These are phyloP conservation scores for Forbesichthys agassizii DNA, from an alignment of 2,113 vertebrate species.

Conservation along the genomic window DNA sequence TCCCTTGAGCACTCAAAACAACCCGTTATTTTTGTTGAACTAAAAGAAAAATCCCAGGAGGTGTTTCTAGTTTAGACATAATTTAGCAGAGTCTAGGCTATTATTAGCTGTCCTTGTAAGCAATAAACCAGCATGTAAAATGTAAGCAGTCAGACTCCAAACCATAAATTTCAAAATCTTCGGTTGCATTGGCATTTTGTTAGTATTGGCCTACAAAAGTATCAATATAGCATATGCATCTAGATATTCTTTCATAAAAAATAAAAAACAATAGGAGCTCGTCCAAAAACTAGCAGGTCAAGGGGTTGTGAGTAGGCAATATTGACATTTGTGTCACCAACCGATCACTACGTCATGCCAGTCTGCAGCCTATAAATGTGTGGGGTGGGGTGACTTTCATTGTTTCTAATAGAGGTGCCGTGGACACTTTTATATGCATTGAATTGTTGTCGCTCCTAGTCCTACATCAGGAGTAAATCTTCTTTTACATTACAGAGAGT, in stretches of 20 bases:
- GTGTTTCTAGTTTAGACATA: not conserved
- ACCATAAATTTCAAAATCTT: too few relatives aligned
- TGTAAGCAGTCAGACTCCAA: not conserved
- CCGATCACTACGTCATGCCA: conserved; percentile 49
- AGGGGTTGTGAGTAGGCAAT: conserved; percentile 17
- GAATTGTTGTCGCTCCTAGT: not conserved
- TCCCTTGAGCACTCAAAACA: not conserved
- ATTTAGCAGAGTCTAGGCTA: not conserved
- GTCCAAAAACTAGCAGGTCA: not conserved
- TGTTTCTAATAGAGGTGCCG: conserved; percentile 9
- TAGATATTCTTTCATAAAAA: not conserved
- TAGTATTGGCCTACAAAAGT: too few relatives aligned
- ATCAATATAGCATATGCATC: too few relatives aligned
- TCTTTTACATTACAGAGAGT: not conserved
- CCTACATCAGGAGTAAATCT: not conserved
- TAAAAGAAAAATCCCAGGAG: too few relatives aligned
- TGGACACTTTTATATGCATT: conserved; percentile 5
- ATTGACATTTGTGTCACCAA: conserved; percentile 56
- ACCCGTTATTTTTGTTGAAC: too few relatives aligned
- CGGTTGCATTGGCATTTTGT: too few relatives aligned
- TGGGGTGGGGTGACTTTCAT: conserved; percentile 27
- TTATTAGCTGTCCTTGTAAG: not conserved
- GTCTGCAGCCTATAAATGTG: conserved; percentile 58
- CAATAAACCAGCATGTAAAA: too few relatives aligned
- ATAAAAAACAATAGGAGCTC: not conserved